These are phyloP conservation scores for Lophotriccus pileatus DNA, from an alignment of 2,797 vertebrate genomes.

Conservation along the genomic window DNA sequence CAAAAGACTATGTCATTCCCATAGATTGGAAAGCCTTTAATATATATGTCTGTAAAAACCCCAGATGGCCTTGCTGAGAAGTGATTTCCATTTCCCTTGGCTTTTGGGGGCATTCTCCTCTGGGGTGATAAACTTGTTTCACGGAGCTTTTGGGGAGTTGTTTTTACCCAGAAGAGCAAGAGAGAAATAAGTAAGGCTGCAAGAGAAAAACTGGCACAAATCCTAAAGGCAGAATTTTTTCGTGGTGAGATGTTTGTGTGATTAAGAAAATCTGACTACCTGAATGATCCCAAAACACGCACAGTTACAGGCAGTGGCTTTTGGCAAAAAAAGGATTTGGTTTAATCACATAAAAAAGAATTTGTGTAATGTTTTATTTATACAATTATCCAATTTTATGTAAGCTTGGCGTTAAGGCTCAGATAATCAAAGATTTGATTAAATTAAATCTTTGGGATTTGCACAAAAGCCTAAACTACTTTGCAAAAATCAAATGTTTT, in stretches of 20 bases:
- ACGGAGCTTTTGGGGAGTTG: neutral
- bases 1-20: neutral
- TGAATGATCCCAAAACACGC: neutral
- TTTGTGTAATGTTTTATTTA: neutral
- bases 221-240: neutral
- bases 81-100: neutral
- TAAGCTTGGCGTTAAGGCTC: neutral
- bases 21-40: neutral
- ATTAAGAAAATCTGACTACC: slow-evolving; percentile 18
- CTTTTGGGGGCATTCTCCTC: neutral
- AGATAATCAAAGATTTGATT: neutral
- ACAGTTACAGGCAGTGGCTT: neutral
- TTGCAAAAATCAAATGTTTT: neutral
- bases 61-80: neutral
- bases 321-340: neutral
- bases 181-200: neutral
- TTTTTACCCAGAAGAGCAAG: neutral
- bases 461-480: neutral
- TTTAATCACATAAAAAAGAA: neutral
- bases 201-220: neutral
- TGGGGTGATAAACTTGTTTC: neutral
- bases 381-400: neutral
- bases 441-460: neutral
- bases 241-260: neutral
- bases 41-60: neutral